Base-by-base conservation (phyloP, 1,140 invertebrate species). In the Propsilocerus akamusi region DNA sequence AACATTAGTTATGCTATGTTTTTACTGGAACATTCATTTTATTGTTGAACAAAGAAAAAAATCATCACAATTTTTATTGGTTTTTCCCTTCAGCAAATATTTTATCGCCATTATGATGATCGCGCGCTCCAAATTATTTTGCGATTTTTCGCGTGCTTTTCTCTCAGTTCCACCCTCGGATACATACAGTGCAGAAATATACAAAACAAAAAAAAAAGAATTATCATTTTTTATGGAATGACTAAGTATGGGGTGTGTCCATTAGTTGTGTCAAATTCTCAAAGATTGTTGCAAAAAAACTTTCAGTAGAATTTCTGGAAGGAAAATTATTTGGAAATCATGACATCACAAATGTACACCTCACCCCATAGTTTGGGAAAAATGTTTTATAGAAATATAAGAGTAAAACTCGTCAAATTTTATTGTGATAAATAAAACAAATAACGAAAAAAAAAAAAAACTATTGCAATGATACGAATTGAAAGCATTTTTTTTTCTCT, bases 11-110 rank as follows among this genome's bases (percentile, higher is more conserved):
- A 10, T 17, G 22, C 34, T 20, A 41, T 14, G 34, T 17, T 41
- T 14, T 20, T 14, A 41, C 8, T 20, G 14, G 14, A 41, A 20
- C 34, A 41, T 41, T 41, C 22, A 41, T 41, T 41, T 20, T 41
- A 10, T 3, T 41, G 34, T 20, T 41, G 17, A 41, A 20, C 34
- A 20, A 3, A 17, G 22, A 41, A 17, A 41, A 41, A 41, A 41
- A 41, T 41, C 34, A 41, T 41, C 34, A 41, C 34, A 41, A 41
- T 41, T 41, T 41, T 41, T 41, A 41, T 41, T 41, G 34, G 34
- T 41, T 17, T 20, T 41, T 41, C 14, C 14, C 34, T 41, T 41
- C n/a, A 14, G 34, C 34, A 41, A 41, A 41, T 17, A 41, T 20
- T 41, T 41, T 17, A 41, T 17, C n/a, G 17, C 5, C 8, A 6